Evolutionary conservation across 2,888 invertebrate species (phyloP).

Genomic region (Gisinianus flammeolus): DNA sequence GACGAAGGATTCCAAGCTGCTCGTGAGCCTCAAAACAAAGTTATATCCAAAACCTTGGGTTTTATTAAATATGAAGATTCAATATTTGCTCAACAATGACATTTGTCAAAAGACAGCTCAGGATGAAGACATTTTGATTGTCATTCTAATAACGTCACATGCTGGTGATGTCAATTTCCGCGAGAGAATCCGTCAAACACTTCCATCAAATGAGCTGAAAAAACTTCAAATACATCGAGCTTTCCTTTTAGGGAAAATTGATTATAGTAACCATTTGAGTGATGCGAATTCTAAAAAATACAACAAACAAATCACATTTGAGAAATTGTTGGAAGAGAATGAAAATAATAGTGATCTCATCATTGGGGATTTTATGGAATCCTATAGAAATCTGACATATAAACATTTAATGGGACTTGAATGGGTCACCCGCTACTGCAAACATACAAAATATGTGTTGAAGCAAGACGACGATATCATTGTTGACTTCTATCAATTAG

Average conservation of each 20-base stretch:
- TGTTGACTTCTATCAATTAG: slow-evolving; percentile 70
- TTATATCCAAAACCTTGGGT: slow-evolving; percentile 33
- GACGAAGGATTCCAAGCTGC: neutral
- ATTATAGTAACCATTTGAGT: slow-evolving; percentile 65
- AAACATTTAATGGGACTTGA: slow-evolving; percentile 82
- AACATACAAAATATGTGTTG: slow-evolving; percentile 69
- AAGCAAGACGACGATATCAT: slow-evolving; percentile 85
- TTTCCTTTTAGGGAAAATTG: slow-evolving; percentile 71
- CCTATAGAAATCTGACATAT: slow-evolving; percentile 79
- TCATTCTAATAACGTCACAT: slow-evolving; percentile 72
- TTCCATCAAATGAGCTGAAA: slow-evolving; percentile 67
- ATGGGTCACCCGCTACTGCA: slow-evolving; percentile 74
- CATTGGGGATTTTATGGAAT: slow-evolving; percentile 78
- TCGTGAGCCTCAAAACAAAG: neutral
- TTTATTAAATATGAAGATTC: slow-evolving; percentile 41
- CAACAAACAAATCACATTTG: neutral
- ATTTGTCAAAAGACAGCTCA: slow-evolving; percentile 50
- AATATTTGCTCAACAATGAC: slow-evolving; percentile 59
- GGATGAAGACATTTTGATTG: slow-evolving; percentile 34
- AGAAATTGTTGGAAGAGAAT: slow-evolving; percentile 64
- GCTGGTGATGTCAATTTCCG: slow-evolving; percentile 74
- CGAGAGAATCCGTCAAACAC: slow-evolving; percentile 73
- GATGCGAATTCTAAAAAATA: slow-evolving; percentile 48
- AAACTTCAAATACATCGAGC: slow-evolving; percentile 70
- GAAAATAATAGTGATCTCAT: slow-evolving; percentile 72